Base-by-base conservation (phyloP, 2,888 invertebrate species). In the Eueremaeus valkanovi region DNA sequence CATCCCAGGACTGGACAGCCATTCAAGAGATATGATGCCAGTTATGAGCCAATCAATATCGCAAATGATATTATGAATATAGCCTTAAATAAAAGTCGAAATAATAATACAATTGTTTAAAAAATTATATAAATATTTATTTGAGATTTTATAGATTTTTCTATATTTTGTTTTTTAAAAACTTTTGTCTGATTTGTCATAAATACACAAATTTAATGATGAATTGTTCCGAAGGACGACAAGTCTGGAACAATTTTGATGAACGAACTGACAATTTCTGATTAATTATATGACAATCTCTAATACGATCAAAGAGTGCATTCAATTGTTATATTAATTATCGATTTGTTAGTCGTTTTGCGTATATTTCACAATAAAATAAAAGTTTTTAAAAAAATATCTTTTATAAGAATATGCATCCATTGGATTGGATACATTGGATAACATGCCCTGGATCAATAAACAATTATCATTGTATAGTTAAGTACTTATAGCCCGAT, bases 11-110 rank as follows among this genome's bases (percentile, higher is more conserved):
- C 80, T 9, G 81, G 81, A 1, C 78, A 78, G 72, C 82, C 82
- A 18, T 78, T 79, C 73, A 80, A 80, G 77, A 79, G 83, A 18
- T 83, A 82, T 78, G 82, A 82, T 77, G 79, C 82, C 3, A 80
- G 81, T 73, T 79, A 81, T 33, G 79, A 81, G 36, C 82, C 82
- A 0, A 27, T 78, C 0, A 76, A 78, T n/a, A 80, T 81, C 1
- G 63, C 77, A 66, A 73, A 78, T 55, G 80, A 81, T 78, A 80
- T 81, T 18, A 13, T 16, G 11, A 8, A 33, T 2, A 27, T 63
- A n/a, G 63, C 31, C 3, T 1, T 63, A 5, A 63, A 63, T 36
- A 63, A 29, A 0, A 58, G 1, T 27, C 58, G 29, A 13, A 58
- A 11, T 3, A 24, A 55, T 27, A 3, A 58, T 29, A 58, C 58